Evolutionary conservation across 2,113 vertebrate genomes (phyloP).

Genomic region (Carassius auratus): DNA sequence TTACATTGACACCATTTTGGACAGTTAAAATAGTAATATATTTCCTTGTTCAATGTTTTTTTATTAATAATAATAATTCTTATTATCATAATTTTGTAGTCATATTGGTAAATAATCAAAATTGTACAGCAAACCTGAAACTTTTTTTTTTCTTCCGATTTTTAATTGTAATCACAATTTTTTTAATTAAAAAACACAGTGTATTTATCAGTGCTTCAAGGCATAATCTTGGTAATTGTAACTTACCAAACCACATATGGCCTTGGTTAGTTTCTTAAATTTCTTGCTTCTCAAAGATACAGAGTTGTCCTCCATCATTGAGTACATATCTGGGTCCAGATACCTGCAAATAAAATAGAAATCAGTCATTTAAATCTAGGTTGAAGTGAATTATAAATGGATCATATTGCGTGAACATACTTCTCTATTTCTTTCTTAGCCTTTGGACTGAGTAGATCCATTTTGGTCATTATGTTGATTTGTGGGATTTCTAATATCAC

Average conservation of each 20-base stretch:
- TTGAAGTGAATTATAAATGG: background rate
- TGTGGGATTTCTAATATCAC: slow-evolving; percentile 93
- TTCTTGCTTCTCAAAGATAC: slow-evolving; percentile 83
- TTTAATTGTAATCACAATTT: background rate
- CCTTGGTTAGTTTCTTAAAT: slow-evolving; percentile 92
- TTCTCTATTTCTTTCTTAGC: slow-evolving; percentile 96
- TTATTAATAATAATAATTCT: background rate
- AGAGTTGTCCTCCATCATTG: slow-evolving; percentile 88
- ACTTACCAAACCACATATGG: slow-evolving; percentile 92
- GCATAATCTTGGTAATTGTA: background rate
- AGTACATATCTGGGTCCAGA: slow-evolving; percentile 97
- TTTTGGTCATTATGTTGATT: slow-evolving; percentile 98
- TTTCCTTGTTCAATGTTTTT: background rate
- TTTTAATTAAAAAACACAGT: background rate
- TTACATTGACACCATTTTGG: background rate
- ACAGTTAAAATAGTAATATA: background rate
- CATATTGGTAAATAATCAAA: background rate
- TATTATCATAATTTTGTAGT: background rate
- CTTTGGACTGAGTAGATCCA: slow-evolving; percentile 94
- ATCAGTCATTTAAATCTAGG: background rate
- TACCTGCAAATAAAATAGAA: slow-evolving; percentile 76
- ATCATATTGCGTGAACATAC: slow-evolving; percentile 73
- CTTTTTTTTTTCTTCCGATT: background rate
- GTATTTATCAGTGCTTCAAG: background rate
- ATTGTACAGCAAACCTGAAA: background rate